Base-by-base conservation (phyloP, 37 sponge, comb jelly and placozoan genomes). In the Mnemiopsis leidyi region DNA sequence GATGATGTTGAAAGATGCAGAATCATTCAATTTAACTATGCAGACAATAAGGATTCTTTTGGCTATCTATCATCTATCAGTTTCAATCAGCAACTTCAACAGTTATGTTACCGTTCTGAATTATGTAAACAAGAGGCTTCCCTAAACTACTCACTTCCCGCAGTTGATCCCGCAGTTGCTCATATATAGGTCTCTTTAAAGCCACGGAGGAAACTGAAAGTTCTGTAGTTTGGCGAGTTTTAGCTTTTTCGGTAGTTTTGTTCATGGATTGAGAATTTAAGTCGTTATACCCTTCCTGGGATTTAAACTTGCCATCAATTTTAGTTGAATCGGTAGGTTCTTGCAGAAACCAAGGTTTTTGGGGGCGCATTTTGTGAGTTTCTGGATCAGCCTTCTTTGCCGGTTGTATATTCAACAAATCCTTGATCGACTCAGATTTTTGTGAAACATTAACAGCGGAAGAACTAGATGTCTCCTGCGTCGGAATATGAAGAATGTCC, bases 101-200 rank as follows among this genome's bases (percentile, higher is more conserved):
- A 16, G 36, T 77, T 21, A 77, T 77, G 33, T 77, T 77, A 28
- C 79, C 79, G 18, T 77, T 77, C 36, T 77, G 79, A 34, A 77
- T 77, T 21, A 77, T 77, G 32, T 77, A 77, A 34, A 77, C 79
- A 2, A 77, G 35, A 26, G 79, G 79, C 36, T 32, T 32, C 1
- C 79, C 79, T 16, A 77, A 32, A 1, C 79, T 32, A 32, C 32
- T 32, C 1, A 77, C 35, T 32, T 77, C 33, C 18, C 36, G 26
- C 34, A 77, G 36, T 32, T 77, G 36, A 5, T 77, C 35, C 18
- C 32, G 79, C 79, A 77, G 33, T 20, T 77, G 79, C 1, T 34
- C 7, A 36, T 77, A 77, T 2, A 77, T 77, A 20, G 26, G 32
- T 32, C 33, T 77, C 18, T 77, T 77, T 5, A 25, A 2, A n/a